Conservation (phyloP, 2,888 invertebrate species). For the Leptinotarsa peninsularis region DNA sequence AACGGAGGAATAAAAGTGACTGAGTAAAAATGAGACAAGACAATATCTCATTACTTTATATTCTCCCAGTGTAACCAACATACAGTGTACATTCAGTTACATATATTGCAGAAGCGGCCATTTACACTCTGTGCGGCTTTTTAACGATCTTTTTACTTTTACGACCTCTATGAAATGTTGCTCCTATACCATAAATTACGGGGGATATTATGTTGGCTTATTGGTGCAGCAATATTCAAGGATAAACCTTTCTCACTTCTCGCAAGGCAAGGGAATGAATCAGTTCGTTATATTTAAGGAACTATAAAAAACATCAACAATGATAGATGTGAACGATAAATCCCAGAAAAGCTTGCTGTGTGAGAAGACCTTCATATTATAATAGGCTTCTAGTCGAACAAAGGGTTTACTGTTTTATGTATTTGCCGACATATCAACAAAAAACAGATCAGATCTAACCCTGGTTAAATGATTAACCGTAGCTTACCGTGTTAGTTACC, state of each 20-base stretch:
- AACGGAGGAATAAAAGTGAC: no score
- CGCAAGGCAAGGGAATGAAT: constrained; percentile 23
- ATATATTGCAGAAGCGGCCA: constrained; percentile 13
- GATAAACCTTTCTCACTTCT: constrained; percentile 22
- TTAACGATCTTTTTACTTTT: constrained; percentile 23
- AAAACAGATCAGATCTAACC: no score
- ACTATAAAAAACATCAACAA: constrained; percentile 28
- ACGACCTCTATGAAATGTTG: constrained; percentile 28
- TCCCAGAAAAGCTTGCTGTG: constrained; percentile 21
- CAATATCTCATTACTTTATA: not conserved
- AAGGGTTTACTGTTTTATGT: constrained; percentile 11
- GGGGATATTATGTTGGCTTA: constrained; percentile 17
- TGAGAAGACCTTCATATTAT: constrained; percentile 1
- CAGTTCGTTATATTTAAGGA: constrained; percentile 17
- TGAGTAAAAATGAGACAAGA: no score
- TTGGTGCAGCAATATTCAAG: constrained; percentile 23
- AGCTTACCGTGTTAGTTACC: no score
- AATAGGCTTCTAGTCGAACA: not conserved
- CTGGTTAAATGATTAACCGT: no score
- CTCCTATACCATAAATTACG: constrained; percentile 24
- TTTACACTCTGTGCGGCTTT: constrained; percentile 26
- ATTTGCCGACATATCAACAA: not conserved
- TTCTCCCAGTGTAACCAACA: constrained; percentile 2
- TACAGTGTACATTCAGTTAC: constrained; percentile 9
- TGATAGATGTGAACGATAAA: constrained; percentile 22